These are phyloP conservation scores for Phalacrocorax pelagicus DNA, from an alignment of 2,113 vertebrate species.

Conservation along the genomic window DNA sequence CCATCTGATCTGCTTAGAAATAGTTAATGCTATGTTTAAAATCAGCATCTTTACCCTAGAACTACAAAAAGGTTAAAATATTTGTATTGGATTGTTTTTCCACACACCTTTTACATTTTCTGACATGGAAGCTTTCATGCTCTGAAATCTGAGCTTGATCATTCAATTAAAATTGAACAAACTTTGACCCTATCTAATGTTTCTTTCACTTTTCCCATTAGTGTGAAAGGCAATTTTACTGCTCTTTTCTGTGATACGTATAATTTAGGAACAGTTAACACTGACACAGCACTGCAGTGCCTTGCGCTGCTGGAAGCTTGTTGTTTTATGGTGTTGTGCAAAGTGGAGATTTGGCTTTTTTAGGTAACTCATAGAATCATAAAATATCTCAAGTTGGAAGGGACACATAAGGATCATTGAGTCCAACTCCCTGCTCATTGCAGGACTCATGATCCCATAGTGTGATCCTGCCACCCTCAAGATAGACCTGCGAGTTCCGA, in stretches of 20 bases:
- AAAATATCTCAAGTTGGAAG: not conserved
- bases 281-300: accelerated
- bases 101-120: not conserved
- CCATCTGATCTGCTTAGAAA: not conserved
- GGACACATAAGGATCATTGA: not conserved
- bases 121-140: not conserved
- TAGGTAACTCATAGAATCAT: not conserved
- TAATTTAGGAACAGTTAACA: not conserved
- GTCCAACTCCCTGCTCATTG: not conserved
- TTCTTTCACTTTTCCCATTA: not conserved
- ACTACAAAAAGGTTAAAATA: not conserved
- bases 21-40: not conserved
- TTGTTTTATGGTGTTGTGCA: not conserved
- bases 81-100: not conserved
- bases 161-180: not conserved
- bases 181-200: not conserved
- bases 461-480: not conserved
- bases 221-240: not conserved
- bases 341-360: not conserved
- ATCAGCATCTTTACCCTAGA: not conserved
- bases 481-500: accelerated
- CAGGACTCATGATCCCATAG: not conserved
- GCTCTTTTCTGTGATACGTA: not conserved
- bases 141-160: not conserved
- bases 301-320: not conserved